A percentile compares a stretch with the other conserved stretches of the same genome.
These are phyloP conservation scores for Anolis sagrei DNA, from an alignment of 2,113 vertebrate species.

Conservation along the genomic window DNA sequence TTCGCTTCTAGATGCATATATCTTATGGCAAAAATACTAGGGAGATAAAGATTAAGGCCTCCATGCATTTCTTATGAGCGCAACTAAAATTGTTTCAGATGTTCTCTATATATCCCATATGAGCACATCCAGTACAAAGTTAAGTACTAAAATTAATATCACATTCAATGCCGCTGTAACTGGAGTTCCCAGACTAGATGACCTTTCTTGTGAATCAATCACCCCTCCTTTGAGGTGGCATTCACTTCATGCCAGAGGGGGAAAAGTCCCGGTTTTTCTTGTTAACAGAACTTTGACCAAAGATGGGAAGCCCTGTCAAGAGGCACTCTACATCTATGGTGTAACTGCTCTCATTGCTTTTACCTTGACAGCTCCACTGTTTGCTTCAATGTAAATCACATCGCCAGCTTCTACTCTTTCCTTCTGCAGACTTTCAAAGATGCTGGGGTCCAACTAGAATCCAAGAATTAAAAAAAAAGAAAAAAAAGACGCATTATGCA, in stretches of 20 bases:
- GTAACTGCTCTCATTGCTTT: background rate
- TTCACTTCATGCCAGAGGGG: constrained; percentile 37
- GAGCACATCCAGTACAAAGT: constrained; percentile 45
- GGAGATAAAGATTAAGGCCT: constrained; percentile 78
- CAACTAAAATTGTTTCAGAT: constrained; percentile 65
- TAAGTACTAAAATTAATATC: constrained; percentile 55
- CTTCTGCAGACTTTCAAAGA: constrained; percentile 98
- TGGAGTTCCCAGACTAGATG: constrained; percentile 56
- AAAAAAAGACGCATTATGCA: background rate
- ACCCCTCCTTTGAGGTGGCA: background rate
- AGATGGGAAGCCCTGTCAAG: constrained; percentile 47
- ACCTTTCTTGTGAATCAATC: constrained; percentile 60
- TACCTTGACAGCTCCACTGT: constrained; percentile 99
- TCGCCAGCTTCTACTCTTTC: constrained; percentile 96
- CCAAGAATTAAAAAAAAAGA: background rate
- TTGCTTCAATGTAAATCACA: constrained; percentile 98
- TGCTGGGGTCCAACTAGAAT: constrained; percentile 94
- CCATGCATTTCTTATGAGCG: constrained; percentile 71
- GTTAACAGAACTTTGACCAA: constrained; percentile 36
- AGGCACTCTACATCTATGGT: constrained; percentile 9
- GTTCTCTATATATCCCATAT: background rate
- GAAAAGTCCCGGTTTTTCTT: constrained; percentile 11
- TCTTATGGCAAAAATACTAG: constrained; percentile 76
- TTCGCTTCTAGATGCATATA: constrained; percentile 73
- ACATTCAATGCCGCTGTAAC: constrained; percentile 59